Base-by-base conservation (phyloP, 2,113 vertebrate species). In the Trachemys scripta region DNA sequence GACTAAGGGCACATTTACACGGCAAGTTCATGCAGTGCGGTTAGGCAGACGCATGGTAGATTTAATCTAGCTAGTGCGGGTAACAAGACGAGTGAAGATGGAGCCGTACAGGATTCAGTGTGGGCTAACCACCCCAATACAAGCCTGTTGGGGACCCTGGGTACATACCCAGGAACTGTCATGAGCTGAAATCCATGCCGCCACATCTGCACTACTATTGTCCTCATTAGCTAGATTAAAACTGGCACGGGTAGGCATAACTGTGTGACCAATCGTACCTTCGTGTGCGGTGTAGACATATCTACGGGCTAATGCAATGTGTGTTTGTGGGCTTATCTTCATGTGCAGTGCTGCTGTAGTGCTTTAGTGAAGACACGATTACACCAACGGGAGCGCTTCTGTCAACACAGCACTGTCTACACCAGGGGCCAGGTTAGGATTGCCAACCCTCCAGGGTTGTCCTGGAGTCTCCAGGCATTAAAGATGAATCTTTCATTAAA, bases 1-100 rank as follows among this genome's bases (percentile, higher is more conserved):
- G 80, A 78, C 80, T 82, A 86, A 1, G 84, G 91, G 85, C 24
- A 20, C 65, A 38, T 69, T 69, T 38, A 19, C 35, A 69, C 35
- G 0, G 16, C 65, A 69, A 20, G 35, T n/a, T 38, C 20, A 10
- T 2, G n/a, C 16, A 38, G 35, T 38, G 31, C 6, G 31, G 29
- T n/a, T 65, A n/a, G 62, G 65, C 17, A 17, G 4, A 14, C 6
- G 1, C 35, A 0, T 4, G 27, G 7, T 69, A 10, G 65, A 19
- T 38, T 38, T 69, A 69, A 65, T 31, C 31, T n/a, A 65, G 31
- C 16, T n/a, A 7, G 31, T 16, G 14, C 7, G 4, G 31, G 31
- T 16, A 35, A n/a, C 29, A 65, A 65, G 62, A n/a, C 1, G 31
- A 19, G 31, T 69, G 65, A 69, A 69, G 35, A 20, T 69, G 65